Conservation (phyloP, 2,113 vertebrate genomes). For the Scortum barcoo region DNA sequence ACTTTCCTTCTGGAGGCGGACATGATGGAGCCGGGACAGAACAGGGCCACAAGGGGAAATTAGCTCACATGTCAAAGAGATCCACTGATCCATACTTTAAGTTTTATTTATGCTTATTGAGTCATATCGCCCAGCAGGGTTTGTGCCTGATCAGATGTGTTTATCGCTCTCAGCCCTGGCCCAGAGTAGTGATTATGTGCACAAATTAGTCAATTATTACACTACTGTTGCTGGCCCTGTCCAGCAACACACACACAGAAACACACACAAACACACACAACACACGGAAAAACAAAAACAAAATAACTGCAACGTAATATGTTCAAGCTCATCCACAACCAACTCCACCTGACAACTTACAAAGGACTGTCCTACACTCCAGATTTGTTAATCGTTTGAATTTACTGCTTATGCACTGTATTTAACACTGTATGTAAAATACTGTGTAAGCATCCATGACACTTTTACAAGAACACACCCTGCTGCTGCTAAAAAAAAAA, state of each 20-base stretch:
- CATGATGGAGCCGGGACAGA: neutral
- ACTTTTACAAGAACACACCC: too few species aligned
- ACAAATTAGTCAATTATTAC: neutral
- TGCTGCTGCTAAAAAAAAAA: too few species aligned
- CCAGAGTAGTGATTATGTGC: neutral
- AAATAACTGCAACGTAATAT: neutral
- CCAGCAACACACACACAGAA: neutral
- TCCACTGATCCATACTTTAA: neutral
- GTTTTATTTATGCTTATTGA: slow-evolving; percentile 13
- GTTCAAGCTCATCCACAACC: neutral
- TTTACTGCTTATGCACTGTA: neutral
- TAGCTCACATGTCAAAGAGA: slow-evolving; percentile 26
- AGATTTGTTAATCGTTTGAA: neutral
- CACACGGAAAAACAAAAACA: too few species aligned
- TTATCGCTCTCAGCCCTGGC: neutral
- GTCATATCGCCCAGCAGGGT: neutral
- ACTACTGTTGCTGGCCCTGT: neutral
- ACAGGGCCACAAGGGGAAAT: neutral
- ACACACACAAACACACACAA: neutral
- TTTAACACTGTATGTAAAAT: neutral
- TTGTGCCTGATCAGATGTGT: neutral
- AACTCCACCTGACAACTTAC: neutral
- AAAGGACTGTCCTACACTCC: too few species aligned
- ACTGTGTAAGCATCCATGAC: neutral
- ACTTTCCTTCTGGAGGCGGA: slow-evolving; percentile 23